phyloP scores from a whole-genome alignment of 2,113 vertebrate genomes.

The Microtus richardsoni region DNA sequence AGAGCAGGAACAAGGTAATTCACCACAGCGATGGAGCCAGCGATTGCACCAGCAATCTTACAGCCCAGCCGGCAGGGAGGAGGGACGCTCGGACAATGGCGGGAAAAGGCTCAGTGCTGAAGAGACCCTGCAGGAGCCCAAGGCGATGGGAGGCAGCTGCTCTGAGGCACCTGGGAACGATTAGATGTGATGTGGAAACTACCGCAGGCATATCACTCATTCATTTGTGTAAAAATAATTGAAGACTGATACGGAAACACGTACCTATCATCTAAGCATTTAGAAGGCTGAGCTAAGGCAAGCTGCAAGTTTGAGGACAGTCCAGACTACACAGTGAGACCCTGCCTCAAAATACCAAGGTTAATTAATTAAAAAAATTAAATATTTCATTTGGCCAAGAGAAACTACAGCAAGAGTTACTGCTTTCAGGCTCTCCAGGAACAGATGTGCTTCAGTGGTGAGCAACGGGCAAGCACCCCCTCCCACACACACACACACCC shows the following conservation, averaged over 20 bases:
- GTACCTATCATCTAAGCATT: no score
- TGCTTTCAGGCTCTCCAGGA: neutral
- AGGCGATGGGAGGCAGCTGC: neutral
- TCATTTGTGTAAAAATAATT: neutral
- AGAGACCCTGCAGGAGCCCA: neutral
- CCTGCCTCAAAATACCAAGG: neutral
- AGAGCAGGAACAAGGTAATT: conserved; percentile 69
- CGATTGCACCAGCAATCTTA: conserved; percentile 63
- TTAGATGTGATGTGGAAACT: neutral
- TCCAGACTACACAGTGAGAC: neutral
- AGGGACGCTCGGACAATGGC: fast-evolving
- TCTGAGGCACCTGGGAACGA: fast-evolving
- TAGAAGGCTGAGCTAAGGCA: neutral
- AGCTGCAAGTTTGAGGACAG: neutral
- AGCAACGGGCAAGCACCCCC: fast-evolving
- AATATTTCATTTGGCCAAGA: neutral
- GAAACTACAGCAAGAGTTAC: neutral
- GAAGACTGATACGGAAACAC: neutral
- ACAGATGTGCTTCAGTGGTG: neutral
- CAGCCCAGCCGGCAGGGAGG: neutral
- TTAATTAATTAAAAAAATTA: neutral
- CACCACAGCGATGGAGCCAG: conserved; percentile 49
- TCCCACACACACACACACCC: no score
- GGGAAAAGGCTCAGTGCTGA: neutral
- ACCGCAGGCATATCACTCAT: fast-evolving